A percentile compares a stretch with the other conserved stretches of the same genome.
Evolutionary conservation across 2,113 vertebrate species (phyloP).

Genomic region (Nothobranchius furzeri): DNA sequence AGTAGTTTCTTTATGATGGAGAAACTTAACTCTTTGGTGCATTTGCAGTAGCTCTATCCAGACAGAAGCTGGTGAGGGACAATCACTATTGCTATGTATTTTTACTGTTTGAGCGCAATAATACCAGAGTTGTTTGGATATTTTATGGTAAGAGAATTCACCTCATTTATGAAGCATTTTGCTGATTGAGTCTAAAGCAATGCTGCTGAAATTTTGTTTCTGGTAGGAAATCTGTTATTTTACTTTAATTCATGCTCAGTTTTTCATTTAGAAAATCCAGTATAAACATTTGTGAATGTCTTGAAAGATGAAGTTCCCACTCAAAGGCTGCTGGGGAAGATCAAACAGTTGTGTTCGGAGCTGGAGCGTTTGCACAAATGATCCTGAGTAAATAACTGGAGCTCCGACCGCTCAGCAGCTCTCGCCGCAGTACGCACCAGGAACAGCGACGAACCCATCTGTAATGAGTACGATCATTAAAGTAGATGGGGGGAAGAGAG

Average conservation of each 20-base stretch:
- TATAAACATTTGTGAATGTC: neutral
- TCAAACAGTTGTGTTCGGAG: neutral
- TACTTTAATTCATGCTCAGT: neutral
- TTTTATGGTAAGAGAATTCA: too few species aligned
- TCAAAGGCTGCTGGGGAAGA: neutral
- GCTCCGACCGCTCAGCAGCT: conserved; percentile 8
- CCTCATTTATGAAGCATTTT: too few species aligned
- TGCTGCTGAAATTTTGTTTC: too few species aligned
- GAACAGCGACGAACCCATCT: neutral
- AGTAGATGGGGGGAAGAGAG: conserved; percentile 1
- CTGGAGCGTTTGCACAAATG: conserved; percentile 8
- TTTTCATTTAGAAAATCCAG: neutral
- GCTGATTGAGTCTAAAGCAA: too few species aligned
- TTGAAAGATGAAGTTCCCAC: neutral
- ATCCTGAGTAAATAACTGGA: conserved; percentile 6
- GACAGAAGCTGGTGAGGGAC: too few species aligned
- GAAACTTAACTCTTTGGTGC: too few species aligned
- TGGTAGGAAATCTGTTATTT: too few species aligned
- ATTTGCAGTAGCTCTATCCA: too few species aligned
- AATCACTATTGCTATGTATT: too few species aligned
- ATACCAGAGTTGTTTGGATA: too few species aligned
- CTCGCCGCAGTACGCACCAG: neutral
- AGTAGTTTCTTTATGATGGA: too few species aligned
- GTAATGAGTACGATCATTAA: conserved; percentile 12
- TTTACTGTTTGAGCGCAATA: too few species aligned